Base-by-base conservation (phyloP, 2,888 invertebrate genomes). In the Drosophila longiperda region DNA sequence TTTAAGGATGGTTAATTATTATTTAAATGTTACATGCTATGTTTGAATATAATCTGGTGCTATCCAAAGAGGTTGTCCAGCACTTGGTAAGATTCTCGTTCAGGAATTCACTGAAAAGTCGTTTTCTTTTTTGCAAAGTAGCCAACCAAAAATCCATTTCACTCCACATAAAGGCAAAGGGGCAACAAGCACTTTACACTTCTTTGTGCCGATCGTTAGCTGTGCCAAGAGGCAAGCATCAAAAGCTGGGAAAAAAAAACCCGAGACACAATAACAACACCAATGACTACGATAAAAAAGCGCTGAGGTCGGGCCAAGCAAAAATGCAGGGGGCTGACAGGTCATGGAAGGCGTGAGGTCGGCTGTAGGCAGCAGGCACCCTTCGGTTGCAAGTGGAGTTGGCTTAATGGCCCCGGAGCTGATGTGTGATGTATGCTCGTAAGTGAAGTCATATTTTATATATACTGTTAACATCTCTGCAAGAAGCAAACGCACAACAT, bases 371-470 rank as follows among this genome's bases (percentile, higher is more conserved):
- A 8, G 23, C 48, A 36, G 20, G 61, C 57, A 52, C 73, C 69
- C 61, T 75, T 72, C 49, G 63, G 66, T 36, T 54, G 58, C 17
- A 48, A 55, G 40, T 57, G 53, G 49, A 57, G 78, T 29, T 73
- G 75, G 75, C 92, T 86, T 89, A 91, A 91, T 91, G 91, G 90
- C 91, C 84, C 74, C 84, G 81, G 87, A 29, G 91, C 77, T 85
- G 83, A 73, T 78, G 82, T 84, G 87, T 82, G 91, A 90, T 89
- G 88, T 84, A 64, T 73, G 36, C 38, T 63, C 67, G 84, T 91
- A 91, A 92, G 92, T 90, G 90, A 91, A 91, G 90, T 91, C 91
- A 91, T 91, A 92, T 92, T 91, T 92, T 89, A 91, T 91, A 91
- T 91, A 89, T 85, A 83, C 72, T 80, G 78, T 90, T 80, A 89